Percentiles rank a stretch among this genome's conserved stretches.
Conservation (phyloP, 2,888 invertebrate genomes). For the Lasioglossum villosulum region DNA sequence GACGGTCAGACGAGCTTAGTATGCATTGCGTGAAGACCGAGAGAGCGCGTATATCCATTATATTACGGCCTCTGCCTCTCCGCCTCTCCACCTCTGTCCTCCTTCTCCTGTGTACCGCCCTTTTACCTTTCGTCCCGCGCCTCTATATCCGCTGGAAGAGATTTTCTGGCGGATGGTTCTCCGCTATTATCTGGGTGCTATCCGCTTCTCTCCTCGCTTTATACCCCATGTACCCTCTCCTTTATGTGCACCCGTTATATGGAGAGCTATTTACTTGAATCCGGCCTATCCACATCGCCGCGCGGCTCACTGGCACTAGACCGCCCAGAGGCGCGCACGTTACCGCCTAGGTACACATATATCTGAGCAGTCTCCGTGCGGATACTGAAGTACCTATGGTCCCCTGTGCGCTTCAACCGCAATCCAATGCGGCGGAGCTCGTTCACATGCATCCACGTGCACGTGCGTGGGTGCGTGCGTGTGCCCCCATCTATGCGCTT, state of each 20-base stretch:
- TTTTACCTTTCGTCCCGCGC: slow-evolving; percentile 11
- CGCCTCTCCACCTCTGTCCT: slow-evolving; percentile 6
- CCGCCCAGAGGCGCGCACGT: slow-evolving; percentile 34
- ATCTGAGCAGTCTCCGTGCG: slow-evolving; percentile 43
- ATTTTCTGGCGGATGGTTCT: slow-evolving; percentile 79
- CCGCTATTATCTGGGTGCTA: slow-evolving; percentile 72
- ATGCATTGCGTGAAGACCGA: slow-evolving; percentile 68
- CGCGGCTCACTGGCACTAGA: slow-evolving; percentile 46
- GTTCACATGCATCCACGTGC: slow-evolving; percentile 43
- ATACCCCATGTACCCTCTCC: slow-evolving; percentile 61
- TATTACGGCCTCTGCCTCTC: slow-evolving; percentile 58
- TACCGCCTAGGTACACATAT: slow-evolving; percentile 41
- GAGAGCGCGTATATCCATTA: slow-evolving; percentile 70
- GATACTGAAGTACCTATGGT: slow-evolving; percentile 39
- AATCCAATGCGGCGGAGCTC: slow-evolving; percentile 56
- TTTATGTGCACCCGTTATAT: slow-evolving; percentile 70
- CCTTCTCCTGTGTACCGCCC: not conserved
- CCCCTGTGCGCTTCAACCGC: slow-evolving; percentile 55
- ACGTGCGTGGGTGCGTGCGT: not conserved
- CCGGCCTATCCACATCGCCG: slow-evolving; percentile 55
- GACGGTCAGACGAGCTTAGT: slow-evolving; percentile 68
- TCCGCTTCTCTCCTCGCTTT: slow-evolving; percentile 53
- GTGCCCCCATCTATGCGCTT: slow-evolving; percentile 15
- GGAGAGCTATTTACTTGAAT: slow-evolving; percentile 74
- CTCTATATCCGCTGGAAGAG: slow-evolving; percentile 75